Percentiles rank a stretch among this genome's conserved stretches.
Evolutionary conservation across 2,113 vertebrate species (phyloP).

Genomic region (Atlantisia rogersi): DNA sequence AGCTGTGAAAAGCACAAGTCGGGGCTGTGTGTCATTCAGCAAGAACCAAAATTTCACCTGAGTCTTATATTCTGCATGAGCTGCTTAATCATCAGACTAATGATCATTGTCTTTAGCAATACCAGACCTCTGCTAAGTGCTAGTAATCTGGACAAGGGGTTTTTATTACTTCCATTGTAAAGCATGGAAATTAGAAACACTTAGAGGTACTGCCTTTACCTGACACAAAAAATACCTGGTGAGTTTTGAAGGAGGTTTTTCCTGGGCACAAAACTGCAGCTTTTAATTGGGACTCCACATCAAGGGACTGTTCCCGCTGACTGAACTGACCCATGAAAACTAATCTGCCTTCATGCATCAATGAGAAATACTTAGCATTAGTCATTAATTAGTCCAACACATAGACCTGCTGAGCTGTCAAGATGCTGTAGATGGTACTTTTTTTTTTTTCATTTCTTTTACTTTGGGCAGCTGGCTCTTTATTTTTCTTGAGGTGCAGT

Average conservation of each 20-base stretch:
- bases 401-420: not conserved
- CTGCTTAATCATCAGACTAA: not conserved
- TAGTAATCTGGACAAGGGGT: not conserved
- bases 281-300: not conserved
- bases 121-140: not conserved
- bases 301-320: not conserved
- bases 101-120: not conserved
- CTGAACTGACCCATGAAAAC: constrained; percentile 9
- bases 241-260: not conserved
- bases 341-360: constrained; percentile 23
- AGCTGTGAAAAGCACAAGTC: not conserved
- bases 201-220: not conserved
- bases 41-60: not conserved
- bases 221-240: not conserved
- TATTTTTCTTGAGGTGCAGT: not conserved
- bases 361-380: not conserved
- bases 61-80: not conserved
- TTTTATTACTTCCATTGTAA: not conserved
- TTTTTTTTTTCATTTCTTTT: not conserved
- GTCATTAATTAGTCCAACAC: constrained; percentile 1
- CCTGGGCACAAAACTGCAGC: not conserved
- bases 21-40: not conserved
- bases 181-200: not conserved
- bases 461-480: not conserved
- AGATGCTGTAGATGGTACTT: not conserved